Evolutionary conservation across 2,888 invertebrate species (phyloP), one percentile per base, ranked within the genome.

Genomic region (Mesochorus sp.): DNA sequence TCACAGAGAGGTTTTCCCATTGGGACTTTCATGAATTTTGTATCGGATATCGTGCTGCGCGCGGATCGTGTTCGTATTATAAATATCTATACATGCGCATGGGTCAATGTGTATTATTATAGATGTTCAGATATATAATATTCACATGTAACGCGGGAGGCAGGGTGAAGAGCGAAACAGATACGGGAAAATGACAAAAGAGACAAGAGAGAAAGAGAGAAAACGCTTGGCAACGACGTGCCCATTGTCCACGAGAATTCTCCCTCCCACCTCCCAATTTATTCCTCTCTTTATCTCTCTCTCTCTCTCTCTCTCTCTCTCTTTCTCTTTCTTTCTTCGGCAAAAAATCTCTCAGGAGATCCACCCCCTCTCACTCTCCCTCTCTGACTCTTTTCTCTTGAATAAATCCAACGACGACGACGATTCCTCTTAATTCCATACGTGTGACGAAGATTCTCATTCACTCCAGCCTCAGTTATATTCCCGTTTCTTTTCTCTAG

Each of bases 401-500:
- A 77, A 76, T 76, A 76, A 76, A 67, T 72, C 62, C 62, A 55
- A 59, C 53, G 57, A 55, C 51, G 57, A 55, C 51, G 39, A 68
- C 72, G 77, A 77, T 77, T 72, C 67, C 53, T 67, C 67, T 67
- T 61, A 77, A 77, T 76, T 76, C 67, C 64, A n/a, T n/a, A 57
- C 76, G 49, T 64, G 66, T 61, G 66, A 72, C 72, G 37, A 72
- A 42, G 59, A 31, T 14, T 49, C 57, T 44, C 28, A 44, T 44
- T 62, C 34, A 42, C 17, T 21, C 12, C 57, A 55, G 21, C n/a
- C 14, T 14, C 28, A n/a, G n/a, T n/a, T 57, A 24, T 8, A 12
- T 39, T 55, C 26, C 42, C 31, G 28, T 39, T 66, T 53, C 42
- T 39, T 28, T 34, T 17, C 44, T 31, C 71, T 59, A 49, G 59